Conservation (phyloP, 2,113 vertebrate genomes). For the Corapipo altera region DNA sequence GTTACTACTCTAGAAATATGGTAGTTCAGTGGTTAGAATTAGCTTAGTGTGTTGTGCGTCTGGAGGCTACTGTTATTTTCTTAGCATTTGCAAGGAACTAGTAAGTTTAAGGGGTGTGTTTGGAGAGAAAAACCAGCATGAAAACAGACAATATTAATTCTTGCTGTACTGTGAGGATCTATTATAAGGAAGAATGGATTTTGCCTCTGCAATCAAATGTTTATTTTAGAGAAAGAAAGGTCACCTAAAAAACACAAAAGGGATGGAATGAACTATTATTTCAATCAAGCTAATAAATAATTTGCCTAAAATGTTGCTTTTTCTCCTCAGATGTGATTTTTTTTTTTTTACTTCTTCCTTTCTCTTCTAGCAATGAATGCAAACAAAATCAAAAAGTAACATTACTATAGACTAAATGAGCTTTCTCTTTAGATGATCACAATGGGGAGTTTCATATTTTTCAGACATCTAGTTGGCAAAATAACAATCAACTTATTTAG, state of each 20-base stretch:
- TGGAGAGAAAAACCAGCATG: neutral
- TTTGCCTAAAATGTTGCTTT: neutral
- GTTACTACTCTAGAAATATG: neutral
- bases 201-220: neutral
- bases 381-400: neutral
- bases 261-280: neutral
- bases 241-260: neutral
- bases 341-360: neutral
- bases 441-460: neutral
- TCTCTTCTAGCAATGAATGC: neutral
- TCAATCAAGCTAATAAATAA: neutral
- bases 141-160: neutral
- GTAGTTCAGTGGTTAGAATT: neutral
- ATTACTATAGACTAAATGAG: neutral
- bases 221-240: neutral
- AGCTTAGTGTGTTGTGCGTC: neutral
- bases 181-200: neutral
- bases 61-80: neutral
- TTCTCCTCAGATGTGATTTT: neutral
- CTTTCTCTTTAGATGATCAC: neutral
- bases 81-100: neutral
- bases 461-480: neutral
- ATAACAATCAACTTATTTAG: constrained; percentile 20
- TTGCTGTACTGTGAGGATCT: neutral
- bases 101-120: neutral